phyloP scores from a whole-genome alignment of 53 echinoderm and acorn worm genomes.

The Actinopyga echinites region DNA sequence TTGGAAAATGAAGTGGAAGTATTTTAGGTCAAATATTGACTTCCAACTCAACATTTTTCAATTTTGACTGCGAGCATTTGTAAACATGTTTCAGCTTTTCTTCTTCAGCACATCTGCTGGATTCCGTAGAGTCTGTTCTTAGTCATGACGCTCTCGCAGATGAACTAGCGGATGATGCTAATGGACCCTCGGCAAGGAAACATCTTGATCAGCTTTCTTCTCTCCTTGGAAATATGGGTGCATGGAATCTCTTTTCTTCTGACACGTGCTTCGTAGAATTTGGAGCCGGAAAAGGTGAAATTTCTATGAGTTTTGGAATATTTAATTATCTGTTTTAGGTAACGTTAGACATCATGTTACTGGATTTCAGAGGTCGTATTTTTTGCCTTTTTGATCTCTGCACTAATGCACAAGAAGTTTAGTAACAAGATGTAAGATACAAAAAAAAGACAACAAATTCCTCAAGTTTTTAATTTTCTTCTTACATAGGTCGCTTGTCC shows the following conservation, averaged over 20 bases:
- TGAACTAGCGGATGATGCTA: slow-evolving; percentile 47
- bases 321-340: too few relatives aligned
- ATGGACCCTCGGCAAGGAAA: slow-evolving; percentile 64
- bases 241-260: slow-evolving; percentile 32
- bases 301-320: too few relatives aligned
- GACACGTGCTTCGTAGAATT: slow-evolving; percentile 64
- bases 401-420: too few relatives aligned
- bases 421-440: too few relatives aligned
- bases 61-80: background rate
- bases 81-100: background rate
- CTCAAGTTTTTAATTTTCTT: too few relatives aligned
- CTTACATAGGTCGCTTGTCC: slow-evolving; percentile 50
- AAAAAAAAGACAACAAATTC: too few relatives aligned
- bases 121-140: slow-evolving; percentile 20
- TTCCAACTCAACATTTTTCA: too few relatives aligned
- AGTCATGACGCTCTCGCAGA: slow-evolving; percentile 39
- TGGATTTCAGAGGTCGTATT: too few relatives aligned
- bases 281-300: slow-evolving; percentile 73
- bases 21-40: too few relatives aligned
- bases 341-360: too few relatives aligned
- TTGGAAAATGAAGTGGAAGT: too few relatives aligned
- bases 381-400: too few relatives aligned
- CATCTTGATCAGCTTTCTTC: slow-evolving; percentile 63
- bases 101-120: background rate
- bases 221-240: slow-evolving; percentile 61